Evolutionary conservation across 2,113 vertebrate species (phyloP), one percentile per base, ranked within the genome.

Genomic region (Myodes glareolus): DNA sequence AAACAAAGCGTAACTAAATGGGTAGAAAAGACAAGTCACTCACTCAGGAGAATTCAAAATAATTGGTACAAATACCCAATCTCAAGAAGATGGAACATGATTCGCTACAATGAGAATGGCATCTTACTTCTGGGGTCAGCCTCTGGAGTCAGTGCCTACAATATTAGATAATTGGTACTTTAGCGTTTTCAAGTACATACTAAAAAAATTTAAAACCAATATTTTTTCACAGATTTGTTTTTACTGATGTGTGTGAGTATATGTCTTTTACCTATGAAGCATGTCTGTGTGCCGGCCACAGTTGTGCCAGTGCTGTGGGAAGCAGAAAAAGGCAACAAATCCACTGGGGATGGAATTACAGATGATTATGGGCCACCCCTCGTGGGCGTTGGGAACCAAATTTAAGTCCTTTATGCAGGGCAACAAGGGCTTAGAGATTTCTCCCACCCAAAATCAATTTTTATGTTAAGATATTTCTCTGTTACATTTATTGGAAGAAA

Each of bases 131-230:
- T 86, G 70, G 68, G 25, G 42, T 72, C 23, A 55, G 45, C 25
- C 77, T 88, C 45, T 19, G n/a, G 89, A 72, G 45, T 85, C 52
- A 86, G 6, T 91, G 0, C 25, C 80, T 68, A 84, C 39, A 31
- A 75, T 75, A 92, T 17, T 17, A 82, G 75, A 47, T 68, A 58
- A 92, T 93, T 2, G 75, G 14, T 45, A 84, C 25, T 65, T 97
- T 77, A 45, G 50, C 17, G 14, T 96, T 96, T 94, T 84, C 45
- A 94, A 50, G 68, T 90, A 63, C 78, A 47, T 88, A 75, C 45
- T 23, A 85, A 29, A 50, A 45, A 76, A 11, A 25, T 2, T 78
- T 33, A 23, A 75, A 75, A 5, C 42, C 33, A 78, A 19, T 33
- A 2, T 29, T 33, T 50, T 76, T 78, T 50, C 19, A 78, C n/a